Evolutionary conservation across 2,797 vertebrate species (phyloP), one percentile per base, ranked within the genome.

Genomic region (Gorsachius magnificus): DNA sequence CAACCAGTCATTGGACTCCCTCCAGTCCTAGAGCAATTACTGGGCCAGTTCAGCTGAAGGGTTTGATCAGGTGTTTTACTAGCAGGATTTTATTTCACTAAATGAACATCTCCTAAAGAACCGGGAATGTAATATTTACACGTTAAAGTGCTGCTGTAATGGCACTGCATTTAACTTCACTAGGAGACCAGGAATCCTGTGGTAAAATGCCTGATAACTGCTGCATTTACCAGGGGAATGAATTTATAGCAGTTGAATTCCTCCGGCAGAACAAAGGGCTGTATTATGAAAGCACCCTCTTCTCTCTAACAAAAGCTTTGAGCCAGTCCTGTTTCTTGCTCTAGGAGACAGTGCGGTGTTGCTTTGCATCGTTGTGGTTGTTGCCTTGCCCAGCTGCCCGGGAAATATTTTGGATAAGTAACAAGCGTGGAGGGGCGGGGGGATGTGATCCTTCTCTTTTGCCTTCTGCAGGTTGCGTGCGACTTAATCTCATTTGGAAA

Each of bases 61-160:
- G 96, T 96, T 95, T 97, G 95, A 97, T 97, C 96, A 97, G 96
- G 96, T 96, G 95, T 97, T 96, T 97, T 97, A 97, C 96, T 96
- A 97, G 97, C 97, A 94, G 97, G 97, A 92, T 96, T 97, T 98
- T 96, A 97, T 97, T 97, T 96, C 95, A 93, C 97, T 97, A 97
- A 98, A 97, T 97, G 96, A 98, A 96, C 96, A 94, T 95, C 96
- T 97, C 96, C 95, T 96, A 68, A 97, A 97, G 95, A 95, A 96
- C 89, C 24, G 3, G 91, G 95, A 95, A 97, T 92, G 95, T 97
- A 97, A 97, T 97, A 97, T 97, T 97, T 97, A 97, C 97, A 97
- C 92, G 87, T 97, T 97, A 93, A 97, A 97, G 96, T 97, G 95
- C 95, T 96, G 93, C 96, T 53, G 93, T 97, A 97, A 97, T 97